A percentile compares a stretch with the other conserved stretches of the same genome.
phyloP scores from a whole-genome alignment of 2,888 invertebrate genomes.

The Hemithea aestivaria region DNA sequence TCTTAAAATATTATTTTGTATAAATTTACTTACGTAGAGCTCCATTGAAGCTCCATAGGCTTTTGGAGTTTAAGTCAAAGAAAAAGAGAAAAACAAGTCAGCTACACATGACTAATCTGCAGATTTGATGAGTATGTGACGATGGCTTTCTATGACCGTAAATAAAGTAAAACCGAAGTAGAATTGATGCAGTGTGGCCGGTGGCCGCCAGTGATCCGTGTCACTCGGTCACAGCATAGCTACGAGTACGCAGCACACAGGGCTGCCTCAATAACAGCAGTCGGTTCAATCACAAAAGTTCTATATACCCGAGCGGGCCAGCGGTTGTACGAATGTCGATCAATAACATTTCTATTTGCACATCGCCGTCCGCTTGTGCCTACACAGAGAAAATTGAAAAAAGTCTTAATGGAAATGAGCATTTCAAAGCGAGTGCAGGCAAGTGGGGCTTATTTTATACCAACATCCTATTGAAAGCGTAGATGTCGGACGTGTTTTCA shows the following conservation, averaged over 20 bases:
- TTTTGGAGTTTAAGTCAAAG: too few relatives aligned
- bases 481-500: slow-evolving; percentile 46
- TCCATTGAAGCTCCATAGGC: too few relatives aligned
- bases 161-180: too few relatives aligned
- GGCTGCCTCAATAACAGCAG: slow-evolving; percentile 9
- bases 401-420: slow-evolving; percentile 40
- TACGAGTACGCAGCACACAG: slow-evolving; percentile 6
- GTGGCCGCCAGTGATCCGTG: too few relatives aligned
- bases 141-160: too few relatives aligned
- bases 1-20: too few relatives aligned
- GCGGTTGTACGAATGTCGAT: slow-evolving; percentile 22
- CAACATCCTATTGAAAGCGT: slow-evolving; percentile 41
- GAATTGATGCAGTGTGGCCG: too few relatives aligned
- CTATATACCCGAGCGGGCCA: slow-evolving; percentile 20
- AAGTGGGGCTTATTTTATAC: slow-evolving; percentile 41
- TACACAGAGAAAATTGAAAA: slow-evolving; percentile 36
- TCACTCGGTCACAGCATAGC: too few relatives aligned
- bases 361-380: slow-evolving; percentile 25
- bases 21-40: too few relatives aligned
- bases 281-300: slow-evolving; percentile 26
- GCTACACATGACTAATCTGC: too few relatives aligned
- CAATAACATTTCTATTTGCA: slow-evolving; percentile 29
- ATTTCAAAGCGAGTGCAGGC: slow-evolving; percentile 43
- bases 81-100: too few relatives aligned
- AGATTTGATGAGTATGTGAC: too few relatives aligned